Evolutionary conservation across 1,140 invertebrate genomes (phyloP).

Genomic region (Trichonephila clavipes): DNA sequence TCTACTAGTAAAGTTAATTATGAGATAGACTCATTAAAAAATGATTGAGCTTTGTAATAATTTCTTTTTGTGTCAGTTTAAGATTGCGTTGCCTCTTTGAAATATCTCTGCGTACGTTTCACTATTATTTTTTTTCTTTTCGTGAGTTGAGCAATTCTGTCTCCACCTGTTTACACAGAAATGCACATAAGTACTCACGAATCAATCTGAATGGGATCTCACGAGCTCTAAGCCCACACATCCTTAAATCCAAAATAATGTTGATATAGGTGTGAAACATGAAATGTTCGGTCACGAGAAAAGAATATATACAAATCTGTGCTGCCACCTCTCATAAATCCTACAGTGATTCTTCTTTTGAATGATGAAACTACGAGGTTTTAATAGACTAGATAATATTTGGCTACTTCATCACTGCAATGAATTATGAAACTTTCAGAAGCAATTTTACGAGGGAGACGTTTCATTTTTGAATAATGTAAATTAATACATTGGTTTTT

Average conservation of each 20-base stretch:
- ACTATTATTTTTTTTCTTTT: neutral
- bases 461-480: neutral
- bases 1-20: too few relatives aligned
- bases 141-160: neutral
- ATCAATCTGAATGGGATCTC: neutral
- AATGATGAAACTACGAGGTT: neutral
- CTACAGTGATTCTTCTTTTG: neutral
- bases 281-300: neutral
- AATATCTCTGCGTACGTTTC: neutral
- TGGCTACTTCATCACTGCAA: neutral
- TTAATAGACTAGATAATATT: neutral
- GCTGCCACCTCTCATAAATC: neutral
- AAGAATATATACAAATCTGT: neutral
- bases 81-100: too few relatives aligned
- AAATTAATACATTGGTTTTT: too few relatives aligned
- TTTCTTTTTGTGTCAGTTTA: too few relatives aligned
- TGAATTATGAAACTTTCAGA: too few relatives aligned
- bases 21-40: too few relatives aligned
- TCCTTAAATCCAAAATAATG: neutral
- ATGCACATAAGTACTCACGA: slow-evolving; percentile 9
- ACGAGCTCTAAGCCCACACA: slow-evolving; percentile 25
- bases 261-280: slow-evolving; percentile 42
- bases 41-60: too few relatives aligned
- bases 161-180: slow-evolving; percentile 46
- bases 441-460: neutral